Conservation (phyloP, 2,797 vertebrate genomes). For the Hephaestus fuliginosus region DNA sequence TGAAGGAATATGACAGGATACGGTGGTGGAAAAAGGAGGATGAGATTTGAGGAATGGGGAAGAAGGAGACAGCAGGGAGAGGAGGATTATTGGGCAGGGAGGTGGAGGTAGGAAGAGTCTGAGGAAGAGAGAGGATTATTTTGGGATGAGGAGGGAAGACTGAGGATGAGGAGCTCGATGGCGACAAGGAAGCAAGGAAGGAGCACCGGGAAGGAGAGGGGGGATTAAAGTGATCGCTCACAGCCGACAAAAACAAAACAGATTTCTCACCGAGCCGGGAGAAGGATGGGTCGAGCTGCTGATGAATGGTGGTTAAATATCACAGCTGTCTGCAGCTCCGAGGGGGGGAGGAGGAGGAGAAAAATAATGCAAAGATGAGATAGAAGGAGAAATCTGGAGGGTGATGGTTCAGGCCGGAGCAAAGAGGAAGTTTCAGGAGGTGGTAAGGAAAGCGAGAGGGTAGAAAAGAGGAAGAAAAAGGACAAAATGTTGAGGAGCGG, state of each 20-base stretch:
- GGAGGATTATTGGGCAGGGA: background rate
- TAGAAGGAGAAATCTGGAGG: background rate
- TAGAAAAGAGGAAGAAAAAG: background rate
- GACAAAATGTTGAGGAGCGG: background rate
- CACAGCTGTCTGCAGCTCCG: constrained; percentile 28
- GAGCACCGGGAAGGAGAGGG: constrained; percentile 10
- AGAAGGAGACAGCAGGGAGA: background rate
- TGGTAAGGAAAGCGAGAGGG: background rate
- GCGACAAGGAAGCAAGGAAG: background rate
- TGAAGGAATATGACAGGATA: background rate
- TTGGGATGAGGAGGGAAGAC: background rate
- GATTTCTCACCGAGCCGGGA: background rate
- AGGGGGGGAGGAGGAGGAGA: background rate
- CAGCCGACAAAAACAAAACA: constrained; percentile 17
- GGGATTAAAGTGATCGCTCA: constrained; percentile 17
- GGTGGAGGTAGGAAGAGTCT: background rate
- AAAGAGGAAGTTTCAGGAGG: background rate
- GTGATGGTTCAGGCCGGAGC: accelerated
- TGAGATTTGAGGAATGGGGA: background rate
- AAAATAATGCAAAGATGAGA: background rate
- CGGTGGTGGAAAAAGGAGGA: background rate
- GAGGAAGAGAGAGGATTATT: background rate
- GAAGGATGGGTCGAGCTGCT: constrained; percentile 10
- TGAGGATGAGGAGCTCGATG: constrained; percentile 4
- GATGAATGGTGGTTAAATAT: constrained; percentile 41